phyloP scores from a whole-genome alignment of 2,797 vertebrate species.

The Poecilia velifera region DNA sequence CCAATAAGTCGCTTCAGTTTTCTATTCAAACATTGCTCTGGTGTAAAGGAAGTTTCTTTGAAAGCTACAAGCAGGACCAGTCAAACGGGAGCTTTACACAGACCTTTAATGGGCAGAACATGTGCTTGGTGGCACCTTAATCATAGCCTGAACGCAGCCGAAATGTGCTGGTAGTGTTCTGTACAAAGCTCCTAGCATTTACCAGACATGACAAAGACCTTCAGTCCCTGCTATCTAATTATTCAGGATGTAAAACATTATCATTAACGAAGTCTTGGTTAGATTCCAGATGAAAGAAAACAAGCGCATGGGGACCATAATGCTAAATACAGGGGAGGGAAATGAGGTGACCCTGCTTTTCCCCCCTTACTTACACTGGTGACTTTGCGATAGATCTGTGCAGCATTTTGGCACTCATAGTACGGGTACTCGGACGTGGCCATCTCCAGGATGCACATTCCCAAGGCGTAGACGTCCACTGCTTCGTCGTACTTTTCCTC shows the following conservation, averaged over 20 bases:
- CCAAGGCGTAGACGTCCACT: slow-evolving; percentile 97
- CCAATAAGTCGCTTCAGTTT: background rate
- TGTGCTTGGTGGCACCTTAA: slow-evolving; percentile 40
- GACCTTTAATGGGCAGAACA: slow-evolving; percentile 34
- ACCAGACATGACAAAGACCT: slow-evolving; percentile 27
- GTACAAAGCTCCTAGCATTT: slow-evolving; percentile 47
- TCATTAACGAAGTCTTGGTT: slow-evolving; percentile 20
- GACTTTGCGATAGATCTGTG: slow-evolving; percentile 99
- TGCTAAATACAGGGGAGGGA: slow-evolving; percentile 18
- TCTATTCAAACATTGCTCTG: background rate
- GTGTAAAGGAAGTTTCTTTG: background rate
- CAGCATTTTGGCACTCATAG: slow-evolving; percentile 97
- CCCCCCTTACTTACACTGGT: slow-evolving; percentile 89
- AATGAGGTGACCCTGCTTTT: background rate
- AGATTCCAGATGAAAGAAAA: slow-evolving; percentile 32
- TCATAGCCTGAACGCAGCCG: slow-evolving; percentile 5
- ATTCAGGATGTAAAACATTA: slow-evolving; percentile 34
- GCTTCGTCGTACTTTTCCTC: slow-evolving; percentile 98
- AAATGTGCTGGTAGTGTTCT: slow-evolving; percentile 1
- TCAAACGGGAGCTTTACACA: slow-evolving; percentile 21
- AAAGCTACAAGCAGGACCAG: slow-evolving; percentile 12
- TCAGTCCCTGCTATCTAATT: slow-evolving; percentile 37
- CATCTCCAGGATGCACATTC: slow-evolving; percentile 99
- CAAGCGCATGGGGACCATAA: slow-evolving; percentile 60
- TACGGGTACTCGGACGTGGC: slow-evolving; percentile 98